Conservation (phyloP, 2,888 invertebrate species). For the Deilephila elpenor region DNA sequence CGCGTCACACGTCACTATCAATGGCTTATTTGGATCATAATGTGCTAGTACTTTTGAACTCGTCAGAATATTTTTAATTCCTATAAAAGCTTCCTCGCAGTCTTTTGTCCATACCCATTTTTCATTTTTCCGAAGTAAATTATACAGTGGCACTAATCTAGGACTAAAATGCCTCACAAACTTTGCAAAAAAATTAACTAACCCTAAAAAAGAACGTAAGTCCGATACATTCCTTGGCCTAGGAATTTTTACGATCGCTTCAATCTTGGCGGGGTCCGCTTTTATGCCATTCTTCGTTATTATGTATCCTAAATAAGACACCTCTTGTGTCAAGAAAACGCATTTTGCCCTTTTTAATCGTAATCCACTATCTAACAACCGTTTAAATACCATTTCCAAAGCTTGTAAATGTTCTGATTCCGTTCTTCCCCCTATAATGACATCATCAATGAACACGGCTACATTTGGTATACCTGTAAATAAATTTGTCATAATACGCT, state of each 20-base stretch:
- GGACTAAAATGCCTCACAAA: no score
- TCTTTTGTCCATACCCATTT: constrained; percentile 32
- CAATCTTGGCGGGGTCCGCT: constrained; percentile 28
- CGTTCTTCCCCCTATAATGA: neutral
- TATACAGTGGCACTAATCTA: no score
- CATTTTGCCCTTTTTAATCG: constrained; percentile 34
- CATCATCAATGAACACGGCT: constrained; percentile 22
- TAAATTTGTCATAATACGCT: constrained; percentile 28
- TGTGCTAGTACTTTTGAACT: constrained; percentile 37
- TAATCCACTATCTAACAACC: constrained; percentile 28
- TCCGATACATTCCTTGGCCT: constrained; percentile 33
- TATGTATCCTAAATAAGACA: constrained; percentile 32
- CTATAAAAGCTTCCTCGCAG: constrained; percentile 31
- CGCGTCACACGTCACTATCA: constrained; percentile 42
- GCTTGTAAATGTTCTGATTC: constrained; percentile 23
- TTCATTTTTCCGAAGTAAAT: no score
- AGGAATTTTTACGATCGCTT: constrained; percentile 33
- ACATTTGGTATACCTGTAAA: constrained; percentile 31
- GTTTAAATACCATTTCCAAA: constrained; percentile 32
- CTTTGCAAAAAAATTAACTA: neutral
- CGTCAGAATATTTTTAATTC: constrained; percentile 36
- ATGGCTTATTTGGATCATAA: constrained; percentile 37
- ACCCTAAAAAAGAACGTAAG: constrained; percentile 9
- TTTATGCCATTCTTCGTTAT: constrained; percentile 32
- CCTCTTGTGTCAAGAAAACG: neutral